A percentile compares a stretch with the other conserved stretches of the same genome.
Evolutionary conservation across 2,888 invertebrate species (phyloP).

Genomic region (Drosophila kambysellisi): DNA sequence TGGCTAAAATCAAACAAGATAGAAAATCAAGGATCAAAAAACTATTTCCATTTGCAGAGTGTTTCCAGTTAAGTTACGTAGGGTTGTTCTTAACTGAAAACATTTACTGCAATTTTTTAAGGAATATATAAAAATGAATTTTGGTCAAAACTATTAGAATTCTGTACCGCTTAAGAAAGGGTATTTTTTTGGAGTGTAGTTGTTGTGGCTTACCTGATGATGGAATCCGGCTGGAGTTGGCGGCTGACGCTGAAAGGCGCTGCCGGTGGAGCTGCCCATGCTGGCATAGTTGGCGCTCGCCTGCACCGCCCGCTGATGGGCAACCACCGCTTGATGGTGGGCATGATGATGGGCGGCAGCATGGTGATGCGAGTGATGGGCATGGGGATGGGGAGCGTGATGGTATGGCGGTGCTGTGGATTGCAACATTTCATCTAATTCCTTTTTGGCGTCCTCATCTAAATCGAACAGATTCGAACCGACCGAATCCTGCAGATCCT

Average conservation of each 20-base stretch:
- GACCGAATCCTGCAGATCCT: constrained; percentile 80
- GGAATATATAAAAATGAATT: too few relatives aligned
- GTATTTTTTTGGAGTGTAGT: background rate
- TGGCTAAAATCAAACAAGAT: background rate
- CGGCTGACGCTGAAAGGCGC: constrained; percentile 83
- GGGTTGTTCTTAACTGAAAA: background rate
- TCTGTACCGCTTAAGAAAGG: too few relatives aligned
- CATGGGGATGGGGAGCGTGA: constrained; percentile 65
- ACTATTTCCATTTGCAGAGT: background rate
- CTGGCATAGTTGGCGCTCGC: constrained; percentile 77
- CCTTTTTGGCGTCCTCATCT: constrained; percentile 84
- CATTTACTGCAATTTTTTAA: background rate
- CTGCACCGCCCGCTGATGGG: constrained; percentile 70
- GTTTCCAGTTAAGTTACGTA: background rate
- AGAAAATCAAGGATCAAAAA: background rate
- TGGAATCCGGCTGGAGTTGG: constrained; percentile 77
- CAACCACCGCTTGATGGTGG: constrained; percentile 64
- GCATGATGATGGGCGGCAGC: constrained; percentile 65
- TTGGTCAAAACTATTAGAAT: too few relatives aligned
- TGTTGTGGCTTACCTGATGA: constrained; percentile 77
- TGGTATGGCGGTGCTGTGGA: constrained; percentile 83
- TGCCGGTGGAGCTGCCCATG: constrained; percentile 80
- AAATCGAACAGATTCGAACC: constrained; percentile 84
- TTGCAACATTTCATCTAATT: constrained; percentile 85
- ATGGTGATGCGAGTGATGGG: constrained; percentile 65